Base-by-base conservation (phyloP, 2,113 vertebrate genomes). In the Pachypanchax playfairii region DNA sequence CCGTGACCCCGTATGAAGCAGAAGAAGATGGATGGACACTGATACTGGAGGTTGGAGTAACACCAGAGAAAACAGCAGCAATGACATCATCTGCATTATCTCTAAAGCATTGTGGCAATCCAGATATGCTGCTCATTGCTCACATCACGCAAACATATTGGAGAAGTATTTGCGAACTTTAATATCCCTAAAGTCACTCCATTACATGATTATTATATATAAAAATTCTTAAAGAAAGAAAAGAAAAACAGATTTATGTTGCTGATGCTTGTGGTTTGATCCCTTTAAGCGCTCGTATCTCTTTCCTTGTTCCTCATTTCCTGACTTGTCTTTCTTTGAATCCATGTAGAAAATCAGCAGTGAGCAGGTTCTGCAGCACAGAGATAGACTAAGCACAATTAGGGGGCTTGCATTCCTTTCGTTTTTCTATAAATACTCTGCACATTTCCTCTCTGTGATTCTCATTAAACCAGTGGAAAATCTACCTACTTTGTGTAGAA, bases 371-470 rank as follows among this genome's bases (percentile, higher is more conserved):
- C 90, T 83, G 64, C 69, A 75, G 89, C 36, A 90, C 71, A 90
- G 90, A 85, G 90, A 93, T 90, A 94, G 94, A 93, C 93, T 93
- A 94, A 95, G 94, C 93, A 95, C 90, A 96, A 95, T 96, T 95
- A 95, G 88, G 78, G 80, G 80, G 48, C 73, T 88, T 90, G 90
- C 94, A 94, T 96, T 95, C 94, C 92, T 93, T 83, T 86, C 77
- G 65, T 91, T 92, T 90, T 92, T 93, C 94, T 95, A 94, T 94
- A 96, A 96, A 97, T 98, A 96, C 93, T 88, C 90, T 73, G 82
- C 64, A 77, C 59, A 90, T 92, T 95, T 96, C 94, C 93, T 93
- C 90, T 92, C 95, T 96, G 94, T 87, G 90, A 92, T 93, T 93
- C 94, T 95, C 94, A 94, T 96, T 95, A 95, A 43, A 69, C 66